Evolutionary conservation across 2,113 vertebrate genomes (phyloP), one percentile per base, ranked within the genome.

Genomic region (Perca schrenkii): DNA sequence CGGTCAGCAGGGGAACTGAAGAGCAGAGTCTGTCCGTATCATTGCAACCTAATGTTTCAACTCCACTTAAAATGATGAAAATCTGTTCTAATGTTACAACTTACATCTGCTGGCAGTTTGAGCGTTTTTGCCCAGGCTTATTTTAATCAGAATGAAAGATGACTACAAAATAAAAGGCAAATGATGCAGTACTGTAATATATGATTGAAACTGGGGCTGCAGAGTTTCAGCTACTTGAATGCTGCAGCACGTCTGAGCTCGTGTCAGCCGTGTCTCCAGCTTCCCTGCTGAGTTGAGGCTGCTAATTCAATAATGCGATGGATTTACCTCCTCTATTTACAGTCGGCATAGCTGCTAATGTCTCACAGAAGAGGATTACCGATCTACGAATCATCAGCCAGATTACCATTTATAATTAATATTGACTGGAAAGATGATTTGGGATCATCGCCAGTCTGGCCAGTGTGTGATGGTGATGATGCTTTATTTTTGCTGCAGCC

Each of bases 301-400:
- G 70, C 84, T 88, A 90, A 93, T 88, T 89, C 84, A 89, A 82
- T 92, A 83, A 91, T 71, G 65, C 22, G 5, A 25, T 70, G 89
- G 91, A 93, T 90, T 93, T 92, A 82, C 61, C 63, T 87, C 75
- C 84, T 88, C 86, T 90, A 85, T 92, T 93, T 93, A 90, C 84
- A 91, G 88, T 85, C 62, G n/a, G 25, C 16, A 47, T 57, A 57
- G 73, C 80, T 76, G 79, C 89, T 88, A 79, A 80, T 65, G 83
- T 91, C 79, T 87, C 81, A 71, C 68, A 50, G 74, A 11, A 47
- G 65, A 82, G 75, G 81, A 83, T 82, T 84, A 84, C 70, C 74
- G 66, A 86, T 86, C 72, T 50, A 58, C 43, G 1, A 90, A 77
- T 79, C 80, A 83, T 87, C 75, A 80, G 63, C 71, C 80, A 89